These are phyloP conservation scores for Pollimyrus isidori DNA, from an alignment of 2,113 vertebrate species.

Conservation along the genomic window DNA sequence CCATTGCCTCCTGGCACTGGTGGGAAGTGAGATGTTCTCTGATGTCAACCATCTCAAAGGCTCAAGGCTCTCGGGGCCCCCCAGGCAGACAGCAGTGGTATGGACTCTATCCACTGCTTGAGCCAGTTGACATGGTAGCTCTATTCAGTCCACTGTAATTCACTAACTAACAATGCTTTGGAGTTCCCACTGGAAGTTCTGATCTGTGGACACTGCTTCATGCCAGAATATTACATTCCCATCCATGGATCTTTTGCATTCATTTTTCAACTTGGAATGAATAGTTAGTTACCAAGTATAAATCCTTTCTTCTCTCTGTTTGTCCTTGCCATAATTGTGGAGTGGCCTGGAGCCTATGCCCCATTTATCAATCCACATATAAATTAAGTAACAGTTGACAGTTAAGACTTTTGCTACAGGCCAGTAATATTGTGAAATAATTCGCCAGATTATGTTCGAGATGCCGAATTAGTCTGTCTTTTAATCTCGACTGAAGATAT, in stretches of 20 bases:
- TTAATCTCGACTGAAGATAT: neutral
- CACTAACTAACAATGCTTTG: neutral
- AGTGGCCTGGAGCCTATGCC: neutral
- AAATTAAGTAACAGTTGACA: neutral
- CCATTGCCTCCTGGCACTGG: neutral
- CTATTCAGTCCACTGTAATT: neutral
- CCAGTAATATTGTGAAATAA: neutral
- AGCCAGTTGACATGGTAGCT: neutral
- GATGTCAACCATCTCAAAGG: neutral
- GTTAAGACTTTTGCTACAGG: neutral
- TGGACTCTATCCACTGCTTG: neutral
- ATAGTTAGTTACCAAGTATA: neutral
- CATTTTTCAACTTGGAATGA: neutral
- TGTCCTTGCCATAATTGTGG: neutral
- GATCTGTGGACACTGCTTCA: neutral
- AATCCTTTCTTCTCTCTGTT: neutral
- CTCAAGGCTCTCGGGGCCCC: neutral
- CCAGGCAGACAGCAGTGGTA: neutral
- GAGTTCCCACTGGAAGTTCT: neutral
- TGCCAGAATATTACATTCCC: neutral
- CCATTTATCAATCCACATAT: neutral
- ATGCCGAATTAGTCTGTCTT: neutral
- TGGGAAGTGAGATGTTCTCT: neutral
- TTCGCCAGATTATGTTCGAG: neutral
- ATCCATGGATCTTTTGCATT: neutral